Base-by-base conservation (phyloP, 2,888 invertebrate species). In the Athetis lepigone region DNA sequence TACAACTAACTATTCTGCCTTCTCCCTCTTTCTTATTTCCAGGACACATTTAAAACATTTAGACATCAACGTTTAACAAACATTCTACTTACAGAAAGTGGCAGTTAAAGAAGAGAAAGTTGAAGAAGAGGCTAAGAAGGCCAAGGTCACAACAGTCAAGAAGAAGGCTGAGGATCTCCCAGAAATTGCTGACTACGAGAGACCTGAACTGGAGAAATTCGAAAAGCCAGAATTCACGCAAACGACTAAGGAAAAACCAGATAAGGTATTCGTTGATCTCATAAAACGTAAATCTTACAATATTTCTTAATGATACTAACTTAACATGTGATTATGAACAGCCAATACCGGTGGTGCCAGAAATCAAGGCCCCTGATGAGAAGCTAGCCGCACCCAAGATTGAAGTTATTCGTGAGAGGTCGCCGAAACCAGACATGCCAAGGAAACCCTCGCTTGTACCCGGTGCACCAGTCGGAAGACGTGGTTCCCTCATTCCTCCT, bases 401-500 rank as follows among this genome's bases (percentile, higher is more conserved):
- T 86, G 98, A 98, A 90, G 98, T 98, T 29, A 97, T 97, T 78
- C 96, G 97, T 67, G 98, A 98, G 86, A 97, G 96, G 84, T 96
- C 97, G 23, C 97, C 97, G 2, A 94, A 95, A 79, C 94, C 94
- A 39, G 96, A 96, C 73, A 95, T 96, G 80, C 91, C 88, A 46
- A 95, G 98, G 77, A 98, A 98, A 87, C 96, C 97, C 21, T 98
- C 98, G 0, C 90, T 97, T 76, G 96, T 96, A 42, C 97, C 97
- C 42, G 95, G 85, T 45, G 90, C 87, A 39, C 94, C 94, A 33
- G 89, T 89, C 0, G 90, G 85, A 45, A 90, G 95, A 83, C 96
- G 98, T 82, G 98, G 98, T 64, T 98, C 98, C 52, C 96, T 98
- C 66, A 97, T 98, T 87, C 98, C 98, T 83, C 98, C 98, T 7